Conservation (phyloP, 2,888 invertebrate species). For the Apoderus coryli region DNA sequence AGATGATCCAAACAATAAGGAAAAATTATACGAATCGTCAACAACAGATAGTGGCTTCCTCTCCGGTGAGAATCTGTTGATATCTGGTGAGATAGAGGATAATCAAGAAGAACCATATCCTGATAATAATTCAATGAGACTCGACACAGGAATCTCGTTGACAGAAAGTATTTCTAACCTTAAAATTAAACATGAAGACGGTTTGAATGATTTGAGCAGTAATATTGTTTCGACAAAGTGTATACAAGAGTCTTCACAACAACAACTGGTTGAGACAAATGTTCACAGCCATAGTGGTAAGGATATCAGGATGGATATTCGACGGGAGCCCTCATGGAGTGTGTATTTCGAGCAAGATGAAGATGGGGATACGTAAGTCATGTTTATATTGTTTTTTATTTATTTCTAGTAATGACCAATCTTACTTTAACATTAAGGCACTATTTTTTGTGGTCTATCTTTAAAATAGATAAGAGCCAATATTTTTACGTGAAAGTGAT, state of each 20-base stretch:
- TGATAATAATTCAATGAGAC: background rate
- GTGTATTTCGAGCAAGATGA: slow-evolving; percentile 62
- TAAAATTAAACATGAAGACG: slow-evolving; percentile 34
- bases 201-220: slow-evolving; percentile 28
- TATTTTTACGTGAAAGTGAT: background rate
- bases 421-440: too few species aligned
- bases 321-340: too few species aligned
- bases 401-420: too few species aligned
- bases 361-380: slow-evolving; percentile 85
- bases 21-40: slow-evolving; percentile 21
- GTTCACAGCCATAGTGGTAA: slow-evolving; percentile 5
- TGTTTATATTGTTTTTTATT: too few species aligned
- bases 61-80: slow-evolving; percentile 26
- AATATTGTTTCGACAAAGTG: slow-evolving; percentile 14
- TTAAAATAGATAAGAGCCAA: background rate
- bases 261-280: background rate
- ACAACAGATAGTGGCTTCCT: slow-evolving; percentile 30
- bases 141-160: slow-evolving; percentile 23
- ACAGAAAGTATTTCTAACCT: slow-evolving; percentile 48
- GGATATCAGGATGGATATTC: slow-evolving; percentile 17
- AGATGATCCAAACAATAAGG: slow-evolving; percentile 22
- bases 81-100: slow-evolving; percentile 26
- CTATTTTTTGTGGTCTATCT: background rate
- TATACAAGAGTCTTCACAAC: background rate
- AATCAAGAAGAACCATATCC: slow-evolving; percentile 13